Base-by-base conservation (phyloP, 1,140 invertebrate genomes). In the Rhizoglyphus robini region DNA sequence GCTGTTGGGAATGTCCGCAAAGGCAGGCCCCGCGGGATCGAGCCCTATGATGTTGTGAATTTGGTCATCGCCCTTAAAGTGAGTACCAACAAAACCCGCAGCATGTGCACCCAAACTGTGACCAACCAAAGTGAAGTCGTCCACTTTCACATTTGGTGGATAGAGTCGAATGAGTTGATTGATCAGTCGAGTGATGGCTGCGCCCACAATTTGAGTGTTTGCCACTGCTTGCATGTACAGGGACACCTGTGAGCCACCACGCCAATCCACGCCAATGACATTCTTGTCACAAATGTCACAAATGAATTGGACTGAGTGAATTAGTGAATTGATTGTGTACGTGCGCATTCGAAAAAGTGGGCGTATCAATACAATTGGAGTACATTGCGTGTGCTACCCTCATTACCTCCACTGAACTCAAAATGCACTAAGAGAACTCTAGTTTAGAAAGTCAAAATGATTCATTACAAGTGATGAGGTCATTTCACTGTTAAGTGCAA, bases 21-120 rank as follows among this genome's bases (percentile, higher is more conserved):
- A 90, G 71, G 88, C 88, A 0, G 88, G 88, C 71, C 89, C 87
- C 0, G 88, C 88, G 2, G 88, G 87, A 77, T 90, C 87, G 27
- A 90, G 76, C 62, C 70, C 73, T 5, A 86, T 88, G 54, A 89
- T 89, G 60, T 11, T 29, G n/a, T 32, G 58, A n/a, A 29, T n/a
- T 27, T 60, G 31, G 31, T 13, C 15, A 11, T 46, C n/a, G n/a
- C n/a, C 1, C 29, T 29, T 13, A 29, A 60, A 60, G 29, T 29
- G 58, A 27, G 15, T 60, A 4, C 58, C 58, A 60, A 29, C 71
- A 89, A 87, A 0, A 86, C 84, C 58, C 20, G 32, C 38, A 18
- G 58, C 25, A 34, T 60, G 58, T 20, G 58, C 58, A 3, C 58
- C 58, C 15, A 60, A 27, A 32, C 29, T 32, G 29, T 60, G 58